Percentiles rank a stretch among this genome's conserved stretches.
Evolutionary conservation across 2,113 vertebrate genomes (phyloP).

Genomic region (Meles meles): DNA sequence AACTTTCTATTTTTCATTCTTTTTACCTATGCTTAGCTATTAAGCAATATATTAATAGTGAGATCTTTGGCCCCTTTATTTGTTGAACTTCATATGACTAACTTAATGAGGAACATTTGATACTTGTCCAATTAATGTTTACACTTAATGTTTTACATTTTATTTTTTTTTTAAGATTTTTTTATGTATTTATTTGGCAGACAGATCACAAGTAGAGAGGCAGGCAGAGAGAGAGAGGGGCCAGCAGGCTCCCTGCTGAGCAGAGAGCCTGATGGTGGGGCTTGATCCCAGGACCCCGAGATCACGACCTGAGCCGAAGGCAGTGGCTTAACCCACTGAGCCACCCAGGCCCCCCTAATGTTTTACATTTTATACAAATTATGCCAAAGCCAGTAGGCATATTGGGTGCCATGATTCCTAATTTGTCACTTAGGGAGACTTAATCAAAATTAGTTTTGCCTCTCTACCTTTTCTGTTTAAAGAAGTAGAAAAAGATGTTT

Average conservation of each 20-base stretch:
- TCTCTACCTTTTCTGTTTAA: neutral
- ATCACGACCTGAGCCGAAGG: too few relatives aligned
- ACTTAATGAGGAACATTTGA: neutral
- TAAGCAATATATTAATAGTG: neutral
- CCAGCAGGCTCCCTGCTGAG: too few relatives aligned
- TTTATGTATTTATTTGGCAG: too few relatives aligned
- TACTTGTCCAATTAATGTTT: neutral
- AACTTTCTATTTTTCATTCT: neutral
- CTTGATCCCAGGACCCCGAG: too few relatives aligned
- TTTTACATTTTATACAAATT: neutral
- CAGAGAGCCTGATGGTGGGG: too few relatives aligned
- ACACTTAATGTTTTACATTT: neutral
- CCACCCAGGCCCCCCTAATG: too few relatives aligned
- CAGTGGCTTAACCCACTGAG: too few relatives aligned
- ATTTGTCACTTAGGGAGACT: neutral
- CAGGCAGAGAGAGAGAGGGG: too few relatives aligned
- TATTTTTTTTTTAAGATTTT: too few relatives aligned
- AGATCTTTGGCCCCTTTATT: neutral
- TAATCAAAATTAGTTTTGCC: neutral
- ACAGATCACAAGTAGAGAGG: too few relatives aligned
- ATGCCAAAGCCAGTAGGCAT: neutral
- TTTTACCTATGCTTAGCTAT: neutral
- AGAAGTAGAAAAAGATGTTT: neutral
- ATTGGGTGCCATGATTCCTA: neutral
- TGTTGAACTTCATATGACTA: neutral